Evolutionary conservation across 2,888 invertebrate genomes (phyloP), one percentile per base, ranked within the genome.

Genomic region (Polietes domitor): DNA sequence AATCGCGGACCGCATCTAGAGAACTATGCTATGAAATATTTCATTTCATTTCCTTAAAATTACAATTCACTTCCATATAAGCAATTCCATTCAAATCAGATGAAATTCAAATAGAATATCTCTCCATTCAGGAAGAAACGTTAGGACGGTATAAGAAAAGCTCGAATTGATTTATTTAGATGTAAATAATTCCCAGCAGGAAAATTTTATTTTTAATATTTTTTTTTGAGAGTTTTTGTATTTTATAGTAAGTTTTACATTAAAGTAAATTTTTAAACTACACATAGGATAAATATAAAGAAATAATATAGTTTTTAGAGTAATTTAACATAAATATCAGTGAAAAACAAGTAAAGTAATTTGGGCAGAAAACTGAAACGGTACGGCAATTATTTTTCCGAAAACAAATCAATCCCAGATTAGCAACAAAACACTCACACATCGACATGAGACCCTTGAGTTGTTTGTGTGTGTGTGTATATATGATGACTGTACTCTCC

Each of bases 271-370:
- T 15, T 77, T 65, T 21, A 2, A 71, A 50, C 80, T 83, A 77
- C 61, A 79, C 68, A 74, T 74, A 71, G 71, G 71, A 75, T 83
- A 77, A 77, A 81, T 78, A 73, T 55, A 79, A 61, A 73, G 58
- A 73, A 80, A 73, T 58, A 55, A 28, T 77, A 43, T 24, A 9
- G 43, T n/a, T 37, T 79, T 19, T 43, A 68, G 50, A 65, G 37
- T 41, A 78, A 75, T 70, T 84, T 78, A 75, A 84, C 65, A 84
- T 37, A 84, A 81, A 84, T 41, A 76, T 71, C 32, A 73, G 68
- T 68, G 41, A 43, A 68, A 68, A 17, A 32, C n/a, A 17, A 21
- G 21, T 21, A 63, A 63, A 32, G 32, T 32, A 63, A 32, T 32
- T 32, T n/a, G 17, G 61, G 15, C 61, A 65, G 65, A 65, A 65